Percentiles rank a stretch among this genome's conserved stretches.
Evolutionary conservation across 2,113 vertebrate genomes (phyloP).

Genomic region (Oreocharis arfaki): DNA sequence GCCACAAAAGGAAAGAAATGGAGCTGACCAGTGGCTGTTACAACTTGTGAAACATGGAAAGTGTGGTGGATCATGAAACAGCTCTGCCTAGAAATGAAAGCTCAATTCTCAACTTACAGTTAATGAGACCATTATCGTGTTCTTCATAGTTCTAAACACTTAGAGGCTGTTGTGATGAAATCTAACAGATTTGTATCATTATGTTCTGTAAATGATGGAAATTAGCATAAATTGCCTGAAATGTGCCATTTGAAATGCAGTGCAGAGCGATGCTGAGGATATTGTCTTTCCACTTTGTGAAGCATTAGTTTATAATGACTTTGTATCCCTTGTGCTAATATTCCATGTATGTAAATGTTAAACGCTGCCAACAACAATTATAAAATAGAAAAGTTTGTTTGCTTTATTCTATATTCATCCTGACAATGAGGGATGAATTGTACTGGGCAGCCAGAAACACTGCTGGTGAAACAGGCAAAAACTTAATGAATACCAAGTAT

Average conservation of each 20-base stretch:
- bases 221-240: conserved; percentile 41
- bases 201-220: conserved; percentile 13
- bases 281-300: conserved; percentile 14
- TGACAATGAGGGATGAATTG: not conserved
- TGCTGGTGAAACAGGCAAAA: not conserved
- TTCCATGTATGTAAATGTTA: not conserved
- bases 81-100: not conserved
- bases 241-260: conserved; percentile 21
- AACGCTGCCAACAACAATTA: not conserved
- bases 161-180: not conserved
- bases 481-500: not conserved
- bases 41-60: not conserved
- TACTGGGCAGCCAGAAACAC: not conserved
- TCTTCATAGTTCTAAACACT: not conserved
- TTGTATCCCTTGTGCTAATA: not conserved
- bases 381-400: not conserved
- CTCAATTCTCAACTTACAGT: not conserved
- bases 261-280: not conserved
- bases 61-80: not conserved
- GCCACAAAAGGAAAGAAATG: not conserved
- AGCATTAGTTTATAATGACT: conserved; percentile 29
- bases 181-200: conserved; percentile 29
- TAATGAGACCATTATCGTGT: not conserved
- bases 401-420: not conserved
- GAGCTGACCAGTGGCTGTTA: not conserved